A percentile compares a stretch with the other conserved stretches of the same genome.
Conservation (phyloP, 2,797 vertebrate genomes). For the Ficedula albicollis region DNA sequence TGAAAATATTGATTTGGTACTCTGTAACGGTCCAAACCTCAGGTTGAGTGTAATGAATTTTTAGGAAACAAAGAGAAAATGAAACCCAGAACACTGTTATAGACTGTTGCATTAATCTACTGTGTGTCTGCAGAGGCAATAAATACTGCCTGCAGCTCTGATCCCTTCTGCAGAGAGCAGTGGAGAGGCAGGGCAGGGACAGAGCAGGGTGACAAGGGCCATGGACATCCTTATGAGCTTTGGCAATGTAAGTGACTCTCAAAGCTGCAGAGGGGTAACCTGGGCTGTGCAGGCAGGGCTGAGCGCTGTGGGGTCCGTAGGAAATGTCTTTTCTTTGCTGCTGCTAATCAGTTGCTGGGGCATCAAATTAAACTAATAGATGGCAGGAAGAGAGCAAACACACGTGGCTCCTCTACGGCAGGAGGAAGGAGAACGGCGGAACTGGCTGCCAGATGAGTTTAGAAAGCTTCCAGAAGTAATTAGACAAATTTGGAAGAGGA, state of each 20-base stretch:
- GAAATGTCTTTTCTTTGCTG: not conserved
- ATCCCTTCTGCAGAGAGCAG: not conserved
- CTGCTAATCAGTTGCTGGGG: not conserved
- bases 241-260: not conserved
- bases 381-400: not conserved
- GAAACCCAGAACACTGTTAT: not conserved
- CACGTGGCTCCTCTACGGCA: not conserved
- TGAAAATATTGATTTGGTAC: not conserved
- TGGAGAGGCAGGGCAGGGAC: not conserved
- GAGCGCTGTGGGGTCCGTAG: not conserved
- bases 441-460: constrained; percentile 34
- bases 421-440: not conserved
- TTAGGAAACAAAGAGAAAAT: not conserved
- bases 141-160: not conserved
- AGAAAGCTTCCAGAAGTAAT: constrained; percentile 51
- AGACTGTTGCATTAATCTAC: not conserved
- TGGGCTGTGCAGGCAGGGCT: not conserved
- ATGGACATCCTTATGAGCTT: not conserved
- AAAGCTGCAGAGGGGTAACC: not conserved
- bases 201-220: not conserved
- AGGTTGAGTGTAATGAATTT: not conserved
- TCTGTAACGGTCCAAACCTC: not conserved
- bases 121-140: not conserved
- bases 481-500: constrained; percentile 10
- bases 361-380: constrained; percentile 19